phyloP scores from a whole-genome alignment of 2,888 invertebrate genomes.

The Palloptera scutellata region DNA sequence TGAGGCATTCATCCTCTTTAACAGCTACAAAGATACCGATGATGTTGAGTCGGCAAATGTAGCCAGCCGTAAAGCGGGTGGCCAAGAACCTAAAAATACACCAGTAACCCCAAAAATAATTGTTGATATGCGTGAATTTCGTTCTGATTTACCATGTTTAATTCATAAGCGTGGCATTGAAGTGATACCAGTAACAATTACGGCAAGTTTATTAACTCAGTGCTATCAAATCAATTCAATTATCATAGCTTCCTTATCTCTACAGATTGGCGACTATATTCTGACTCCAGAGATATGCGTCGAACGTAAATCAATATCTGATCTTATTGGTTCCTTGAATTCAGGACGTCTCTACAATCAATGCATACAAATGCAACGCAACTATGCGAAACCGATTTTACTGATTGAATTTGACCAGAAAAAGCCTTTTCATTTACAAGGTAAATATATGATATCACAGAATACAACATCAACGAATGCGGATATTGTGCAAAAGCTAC shows the following conservation, averaged over 20 bases:
- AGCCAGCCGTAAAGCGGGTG: conserved; percentile 71
- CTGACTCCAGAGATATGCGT: conserved; percentile 96
- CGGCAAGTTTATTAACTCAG: conserved; percentile 63
- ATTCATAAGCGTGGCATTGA: conserved; percentile 93
- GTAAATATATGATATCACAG: conserved; percentile 80
- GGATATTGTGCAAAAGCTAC: conserved; percentile 85
- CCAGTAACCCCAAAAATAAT: conserved; percentile 75
- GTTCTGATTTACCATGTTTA: conserved; percentile 93
- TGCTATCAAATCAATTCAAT: neutral
- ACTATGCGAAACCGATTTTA: conserved; percentile 86
- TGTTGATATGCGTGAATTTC: conserved; percentile 97
- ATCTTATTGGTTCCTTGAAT: conserved; percentile 93
- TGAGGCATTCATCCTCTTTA: conserved; percentile 65
- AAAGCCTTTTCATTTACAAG: conserved; percentile 89
- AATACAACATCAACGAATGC: conserved; percentile 73
- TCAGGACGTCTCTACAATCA: conserved; percentile 96
- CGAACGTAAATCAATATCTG: conserved; percentile 95
- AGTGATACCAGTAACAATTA: conserved; percentile 87
- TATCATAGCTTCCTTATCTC: conserved; percentile 28
- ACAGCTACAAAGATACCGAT: conserved; percentile 49
- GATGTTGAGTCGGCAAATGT: conserved; percentile 65
- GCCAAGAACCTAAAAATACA: conserved; percentile 69
- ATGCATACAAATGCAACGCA: conserved; percentile 90
- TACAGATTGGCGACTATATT: conserved; percentile 95
- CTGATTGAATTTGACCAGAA: conserved; percentile 96